Conservation (phyloP, 2,888 invertebrate genomes). For the Aspidiotus destructor region DNA sequence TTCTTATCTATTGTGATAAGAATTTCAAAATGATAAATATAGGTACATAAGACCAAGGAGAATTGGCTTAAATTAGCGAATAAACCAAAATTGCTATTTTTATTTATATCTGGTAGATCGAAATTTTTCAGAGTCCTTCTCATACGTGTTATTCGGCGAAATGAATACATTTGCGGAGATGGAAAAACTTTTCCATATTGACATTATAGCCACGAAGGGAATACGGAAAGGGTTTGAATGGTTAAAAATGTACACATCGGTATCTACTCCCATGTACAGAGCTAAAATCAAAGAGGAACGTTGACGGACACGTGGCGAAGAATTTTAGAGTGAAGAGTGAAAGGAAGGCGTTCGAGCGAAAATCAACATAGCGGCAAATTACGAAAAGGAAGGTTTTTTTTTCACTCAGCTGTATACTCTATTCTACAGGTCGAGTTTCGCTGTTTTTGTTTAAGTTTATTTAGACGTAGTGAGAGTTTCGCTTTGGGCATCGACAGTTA, state of each 20-base stretch:
- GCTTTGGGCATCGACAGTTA: not conserved
- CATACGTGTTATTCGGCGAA: too few species aligned
- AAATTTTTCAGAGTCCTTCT: too few species aligned
- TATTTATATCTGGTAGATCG: too few species aligned
- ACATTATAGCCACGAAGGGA: not conserved
- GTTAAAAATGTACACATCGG: slow-evolving; percentile 21
- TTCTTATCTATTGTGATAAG: too few species aligned
- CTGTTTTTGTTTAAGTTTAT: not conserved
- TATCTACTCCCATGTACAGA: too few species aligned
- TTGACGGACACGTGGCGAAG: slow-evolving; percentile 29
- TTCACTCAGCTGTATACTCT: not conserved
- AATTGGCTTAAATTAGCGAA: too few species aligned
- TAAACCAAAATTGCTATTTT: too few species aligned
- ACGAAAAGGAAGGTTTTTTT: slow-evolving; percentile 16
- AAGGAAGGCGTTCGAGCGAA: slow-evolving; percentile 31
- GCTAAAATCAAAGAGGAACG: slow-evolving; percentile 25
- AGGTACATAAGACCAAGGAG: too few species aligned
- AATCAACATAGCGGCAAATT: slow-evolving; percentile 27
- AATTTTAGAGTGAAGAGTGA: slow-evolving; percentile 28
- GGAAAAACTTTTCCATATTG: not conserved
- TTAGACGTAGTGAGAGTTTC: not conserved
- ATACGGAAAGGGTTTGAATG: slow-evolving; percentile 10
- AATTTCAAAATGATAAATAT: too few species aligned
- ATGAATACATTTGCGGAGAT: too few species aligned
- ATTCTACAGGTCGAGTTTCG: too few species aligned